Evolutionary conservation across 2,113 vertebrate species (phyloP).

Genomic region (Rafetus swinhoei): DNA sequence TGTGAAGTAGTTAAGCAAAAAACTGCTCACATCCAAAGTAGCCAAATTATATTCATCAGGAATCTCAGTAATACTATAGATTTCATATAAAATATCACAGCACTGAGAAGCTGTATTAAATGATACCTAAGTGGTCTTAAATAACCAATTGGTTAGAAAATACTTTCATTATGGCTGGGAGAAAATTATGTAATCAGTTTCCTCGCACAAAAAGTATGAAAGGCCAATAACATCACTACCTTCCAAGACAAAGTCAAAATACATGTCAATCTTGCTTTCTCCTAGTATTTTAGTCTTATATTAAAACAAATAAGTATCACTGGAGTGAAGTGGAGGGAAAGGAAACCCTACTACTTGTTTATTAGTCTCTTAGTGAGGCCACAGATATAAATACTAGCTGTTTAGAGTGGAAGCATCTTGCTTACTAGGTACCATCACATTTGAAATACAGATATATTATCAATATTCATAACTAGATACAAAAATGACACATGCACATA

Average conservation of each 20-base stretch:
- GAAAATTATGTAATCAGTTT: not conserved
- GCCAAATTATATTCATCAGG: not conserved
- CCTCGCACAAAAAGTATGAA: rapidly evolving
- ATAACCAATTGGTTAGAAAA: not conserved
- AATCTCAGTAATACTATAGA: not conserved
- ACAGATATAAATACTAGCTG: too few relatives aligned
- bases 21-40: not conserved
- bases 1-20: not conserved
- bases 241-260: slow-evolving; percentile 22
- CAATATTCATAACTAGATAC: too few relatives aligned
- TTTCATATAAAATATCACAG: not conserved
- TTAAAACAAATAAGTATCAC: not conserved
- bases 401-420: too few relatives aligned
- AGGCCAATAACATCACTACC: not conserved
- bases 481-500: too few relatives aligned
- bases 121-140: not conserved
- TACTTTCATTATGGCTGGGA: not conserved
- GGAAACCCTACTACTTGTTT: not conserved
- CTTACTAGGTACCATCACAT: too few relatives aligned
- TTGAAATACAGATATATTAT: too few relatives aligned
- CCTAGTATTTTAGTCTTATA: not conserved
- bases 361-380: not conserved
- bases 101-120: not conserved
- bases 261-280: not conserved
- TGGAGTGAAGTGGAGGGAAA: not conserved